Base-by-base conservation (phyloP, 2,888 invertebrate species). In the Watsonalla binaria region DNA sequence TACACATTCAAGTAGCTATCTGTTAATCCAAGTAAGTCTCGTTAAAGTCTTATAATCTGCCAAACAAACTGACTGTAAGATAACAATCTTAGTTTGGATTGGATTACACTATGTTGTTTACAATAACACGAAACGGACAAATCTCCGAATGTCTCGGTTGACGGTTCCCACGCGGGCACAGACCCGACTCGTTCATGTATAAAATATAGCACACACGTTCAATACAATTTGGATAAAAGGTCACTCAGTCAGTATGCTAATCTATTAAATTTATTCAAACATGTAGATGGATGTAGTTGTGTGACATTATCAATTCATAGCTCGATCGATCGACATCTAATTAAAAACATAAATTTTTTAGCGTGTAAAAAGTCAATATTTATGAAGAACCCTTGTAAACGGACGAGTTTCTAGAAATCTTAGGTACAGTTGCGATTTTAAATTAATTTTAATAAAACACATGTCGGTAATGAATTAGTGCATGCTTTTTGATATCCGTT, bases 151-250 rank as follows among this genome's bases (percentile, higher is more conserved):
- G 35, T 50, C 14, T 52, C 53, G 63, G 63, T 76, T 66, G 76
- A 63, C 63, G 68, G 78, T 84, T 87, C 87, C 81, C 87, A 86
- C 86, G 86, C 81, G 78, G 79, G 80, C 82, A 76, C 74, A 66
- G 72, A 79, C 80, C 76, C 69, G 67, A 62, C 61, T 61, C 74
- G 70, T 54, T 78, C 76, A 68, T 70, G 73, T 71, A 70, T 74
- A 62, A 66, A 73, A 76, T 66, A 62, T 74, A 75, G 71, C 65
- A 71, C 69, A 72, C 68, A 75, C 70, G 70, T 72, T 73, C 68
- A 74, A 70, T 76, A 67, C 72, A 63, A 77, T 74, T 74, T 60
- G 60, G 66, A 74, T 78, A 76, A 78, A 82, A 84, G 79, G 83
- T 80, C 42, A 42, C 11, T 42, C 42, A 42, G 42, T 42, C 84